Conservation (phyloP, 2,888 invertebrate species). For the Melangyna quadrimaculata region DNA sequence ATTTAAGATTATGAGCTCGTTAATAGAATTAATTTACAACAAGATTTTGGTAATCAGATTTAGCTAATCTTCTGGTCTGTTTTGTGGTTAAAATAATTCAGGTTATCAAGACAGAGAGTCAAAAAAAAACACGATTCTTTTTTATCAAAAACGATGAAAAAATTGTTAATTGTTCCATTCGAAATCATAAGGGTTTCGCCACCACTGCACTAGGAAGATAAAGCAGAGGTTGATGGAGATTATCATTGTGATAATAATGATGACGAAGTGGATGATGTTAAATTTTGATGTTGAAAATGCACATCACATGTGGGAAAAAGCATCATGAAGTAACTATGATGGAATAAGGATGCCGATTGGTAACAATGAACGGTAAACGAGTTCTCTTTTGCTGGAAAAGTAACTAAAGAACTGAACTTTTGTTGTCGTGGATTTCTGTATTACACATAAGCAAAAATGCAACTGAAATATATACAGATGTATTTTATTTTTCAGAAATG, state of each 20-base stretch:
- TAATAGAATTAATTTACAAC: too few relatives aligned
- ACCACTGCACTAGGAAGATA: not conserved
- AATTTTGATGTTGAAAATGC: conserved; percentile 18
- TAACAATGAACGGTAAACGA: conserved; percentile 62
- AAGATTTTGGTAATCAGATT: too few relatives aligned
- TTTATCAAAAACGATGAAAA: too few relatives aligned
- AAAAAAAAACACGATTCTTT: too few relatives aligned
- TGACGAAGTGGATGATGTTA: conserved; percentile 36
- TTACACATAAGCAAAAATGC: not conserved
- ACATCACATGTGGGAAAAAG: conserved; percentile 24
- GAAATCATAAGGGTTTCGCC: not conserved
- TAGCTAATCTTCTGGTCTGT: too few relatives aligned
- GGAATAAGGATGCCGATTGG: conserved; percentile 53
- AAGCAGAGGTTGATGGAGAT: conserved; percentile 24
- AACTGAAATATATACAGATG: not conserved
- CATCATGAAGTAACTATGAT: conserved; percentile 26
- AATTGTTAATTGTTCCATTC: too few relatives aligned
- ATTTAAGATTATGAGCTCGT: too few relatives aligned
- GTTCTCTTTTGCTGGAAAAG: conserved; percentile 29
- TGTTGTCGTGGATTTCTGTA: not conserved
- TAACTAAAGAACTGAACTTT: conserved; percentile 22
- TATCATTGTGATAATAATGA: conserved; percentile 39
- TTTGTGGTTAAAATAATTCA: too few relatives aligned
- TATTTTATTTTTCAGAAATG: not conserved
- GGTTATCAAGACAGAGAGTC: too few relatives aligned